These are phyloP conservation scores for Amblyornis subalaris DNA, from an alignment of 2,113 vertebrate species.

Conservation along the genomic window DNA sequence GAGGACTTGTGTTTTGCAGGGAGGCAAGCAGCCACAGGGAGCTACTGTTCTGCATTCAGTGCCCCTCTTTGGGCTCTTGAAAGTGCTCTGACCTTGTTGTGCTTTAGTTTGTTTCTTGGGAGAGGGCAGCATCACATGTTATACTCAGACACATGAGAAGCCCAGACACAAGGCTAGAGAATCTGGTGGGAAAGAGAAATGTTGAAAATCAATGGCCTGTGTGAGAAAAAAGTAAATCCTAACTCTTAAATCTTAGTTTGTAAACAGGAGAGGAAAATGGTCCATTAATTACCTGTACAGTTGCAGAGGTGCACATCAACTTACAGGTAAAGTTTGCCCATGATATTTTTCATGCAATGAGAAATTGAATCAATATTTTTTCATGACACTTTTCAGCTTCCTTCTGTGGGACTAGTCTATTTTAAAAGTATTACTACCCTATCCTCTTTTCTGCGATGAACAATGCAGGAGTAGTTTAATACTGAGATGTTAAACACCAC, in stretches of 20 bases:
- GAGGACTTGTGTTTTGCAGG: background rate
- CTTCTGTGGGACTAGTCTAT: background rate
- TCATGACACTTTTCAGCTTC: background rate
- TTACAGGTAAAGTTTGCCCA: background rate
- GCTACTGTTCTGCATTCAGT: background rate
- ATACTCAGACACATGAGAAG: background rate
- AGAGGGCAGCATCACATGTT: rapidly evolving
- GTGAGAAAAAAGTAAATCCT: background rate
- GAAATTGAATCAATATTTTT: background rate
- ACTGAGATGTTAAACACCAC: conserved; percentile 34
- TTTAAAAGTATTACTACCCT: conserved; percentile 29
- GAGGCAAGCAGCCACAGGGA: background rate
- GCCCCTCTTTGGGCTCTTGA: background rate
- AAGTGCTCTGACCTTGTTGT: background rate
- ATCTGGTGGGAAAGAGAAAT: background rate
- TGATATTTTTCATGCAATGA: background rate
- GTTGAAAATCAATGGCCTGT: background rate
- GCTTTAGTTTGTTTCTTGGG: background rate
- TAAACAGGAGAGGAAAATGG: background rate
- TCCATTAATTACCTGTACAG: background rate
- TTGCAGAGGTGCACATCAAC: background rate
- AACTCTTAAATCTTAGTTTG: background rate
- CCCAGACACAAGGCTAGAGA: background rate
- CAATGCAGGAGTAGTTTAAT: conserved; percentile 26
- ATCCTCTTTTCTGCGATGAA: background rate